phyloP scores from a whole-genome alignment of 2,113 vertebrate species.

The Thalassoma bifasciatum region DNA sequence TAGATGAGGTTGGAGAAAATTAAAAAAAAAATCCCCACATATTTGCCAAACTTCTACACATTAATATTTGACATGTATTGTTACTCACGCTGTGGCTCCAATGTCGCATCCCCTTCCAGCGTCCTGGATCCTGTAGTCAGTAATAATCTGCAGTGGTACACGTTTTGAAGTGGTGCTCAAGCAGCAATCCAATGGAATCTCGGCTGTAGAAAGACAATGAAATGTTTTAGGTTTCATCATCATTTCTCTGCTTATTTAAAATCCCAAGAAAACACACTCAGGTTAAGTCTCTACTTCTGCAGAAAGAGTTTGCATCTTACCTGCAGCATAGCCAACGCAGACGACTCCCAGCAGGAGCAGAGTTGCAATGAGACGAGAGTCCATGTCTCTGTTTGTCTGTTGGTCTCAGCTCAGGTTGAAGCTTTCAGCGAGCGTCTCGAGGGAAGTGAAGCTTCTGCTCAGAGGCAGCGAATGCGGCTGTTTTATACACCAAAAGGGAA shows the following conservation, averaged over 20 bases:
- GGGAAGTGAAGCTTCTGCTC: constrained; percentile 27
- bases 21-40: not conserved
- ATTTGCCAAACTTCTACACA: not conserved
- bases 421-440: constrained; percentile 15
- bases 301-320: constrained; percentile 38
- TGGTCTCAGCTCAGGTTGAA: constrained; percentile 7
- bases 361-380: constrained; percentile 37
- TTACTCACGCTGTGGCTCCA: constrained; percentile 61
- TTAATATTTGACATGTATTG: not conserved
- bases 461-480: constrained; percentile 10
- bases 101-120: constrained; percentile 58
- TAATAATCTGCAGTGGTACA: not conserved
- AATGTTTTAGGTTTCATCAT: not conserved
- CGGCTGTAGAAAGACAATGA: constrained; percentile 28
- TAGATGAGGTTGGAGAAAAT: accelerated
- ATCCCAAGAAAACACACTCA: no score
- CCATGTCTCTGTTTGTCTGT: constrained; percentile 53
- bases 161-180: not conserved
- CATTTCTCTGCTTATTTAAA: no score
- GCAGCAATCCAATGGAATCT: constrained; percentile 61
- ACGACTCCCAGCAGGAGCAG: constrained; percentile 63
- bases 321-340: constrained; percentile 39
- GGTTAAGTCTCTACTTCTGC: not conserved
- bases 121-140: constrained; percentile 43
- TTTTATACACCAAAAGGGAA: constrained; percentile 62